These are phyloP conservation scores for Mus minutoides DNA, from an alignment of 2,797 vertebrate species.

Conservation along the genomic window DNA sequence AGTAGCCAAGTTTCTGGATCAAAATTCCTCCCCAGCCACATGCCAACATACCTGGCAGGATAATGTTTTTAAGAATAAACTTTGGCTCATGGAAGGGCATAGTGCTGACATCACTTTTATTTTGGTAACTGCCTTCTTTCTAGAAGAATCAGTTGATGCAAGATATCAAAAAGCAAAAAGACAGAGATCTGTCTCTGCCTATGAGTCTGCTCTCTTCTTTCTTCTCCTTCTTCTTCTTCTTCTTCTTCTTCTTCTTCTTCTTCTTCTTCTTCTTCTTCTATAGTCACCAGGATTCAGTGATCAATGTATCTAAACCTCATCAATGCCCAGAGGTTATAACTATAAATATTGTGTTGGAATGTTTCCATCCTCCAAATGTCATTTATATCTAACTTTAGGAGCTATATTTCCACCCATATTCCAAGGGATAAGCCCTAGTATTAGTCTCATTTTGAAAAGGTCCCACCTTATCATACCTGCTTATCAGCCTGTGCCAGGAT, in stretches of 20 bases:
- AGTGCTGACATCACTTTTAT: neutral
- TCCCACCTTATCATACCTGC: neutral
- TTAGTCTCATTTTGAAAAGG: neutral
- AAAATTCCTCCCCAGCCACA: neutral
- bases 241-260: neutral
- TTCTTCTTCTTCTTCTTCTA: neutral
- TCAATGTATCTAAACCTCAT: neutral
- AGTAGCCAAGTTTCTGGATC: neutral
- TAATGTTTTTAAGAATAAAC: neutral
- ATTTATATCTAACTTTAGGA: neutral
- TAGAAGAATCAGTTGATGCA: neutral
- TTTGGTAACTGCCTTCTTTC: neutral
- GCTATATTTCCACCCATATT: neutral
- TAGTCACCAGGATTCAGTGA: neutral
- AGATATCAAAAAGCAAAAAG: neutral
- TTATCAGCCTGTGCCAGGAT: neutral
- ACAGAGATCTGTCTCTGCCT: neutral
- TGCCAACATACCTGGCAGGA: too few species aligned
- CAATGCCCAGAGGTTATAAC: neutral
- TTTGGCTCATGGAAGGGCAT: neutral
- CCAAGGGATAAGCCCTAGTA: neutral
- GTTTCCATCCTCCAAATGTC: neutral
- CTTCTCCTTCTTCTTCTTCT: too few species aligned
- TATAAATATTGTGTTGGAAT: neutral
- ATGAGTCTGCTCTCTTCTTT: neutral